Evolutionary conservation across 1,140 invertebrate species (phyloP), one percentile per base, ranked within the genome.

Genomic region (Calephelis nemesis): DNA sequence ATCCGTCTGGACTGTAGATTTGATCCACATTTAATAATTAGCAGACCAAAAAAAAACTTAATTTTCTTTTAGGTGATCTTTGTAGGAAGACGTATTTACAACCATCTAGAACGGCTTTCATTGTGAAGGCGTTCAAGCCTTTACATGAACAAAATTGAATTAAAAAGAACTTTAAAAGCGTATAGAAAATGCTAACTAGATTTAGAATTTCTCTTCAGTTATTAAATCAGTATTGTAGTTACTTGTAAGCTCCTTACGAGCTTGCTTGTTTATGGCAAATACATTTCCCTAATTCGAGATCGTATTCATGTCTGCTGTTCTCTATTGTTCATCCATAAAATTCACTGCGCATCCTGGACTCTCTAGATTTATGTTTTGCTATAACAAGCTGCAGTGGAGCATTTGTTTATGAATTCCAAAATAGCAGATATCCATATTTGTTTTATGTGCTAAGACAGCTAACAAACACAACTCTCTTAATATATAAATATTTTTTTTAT

Each of bases 301-400:
- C 60, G 42, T 62, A 62, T 73, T 67, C 60, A 45, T 58, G 54
- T 62, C 62, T 62, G 63, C 9, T 67, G 39, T 30, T 39, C 52
- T 58, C 54, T 58, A 39, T 58, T 39, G 30, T 58, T 58, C 54
- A 39, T 39, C 52, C 30, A 58, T 58, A 58, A 58, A 39, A 58
- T 58, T 58, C 30, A 58, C 54, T 0, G 19, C 8, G 54, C 8
- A 30, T 7, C 19, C 30, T 39, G 54, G 9, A 58, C 30, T 58
- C 54, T 58, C 4, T 5, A 54, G 19, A 58, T 39, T 39, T 58
- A 58, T 19, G 30, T 15, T 12, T 58, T 58, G 30, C 8, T 39
- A 10, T 58, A 30, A 6, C 54, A 4, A 39, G 19, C 19, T 39
- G 5, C 9, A 39, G 8, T 10, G 9, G 30, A 58, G 10, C 10